Percentiles rank a stretch among this genome's conserved stretches.
These are phyloP conservation scores for Dasyornis broadbenti DNA, from an alignment of 2,113 vertebrate genomes.

Conservation along the genomic window DNA sequence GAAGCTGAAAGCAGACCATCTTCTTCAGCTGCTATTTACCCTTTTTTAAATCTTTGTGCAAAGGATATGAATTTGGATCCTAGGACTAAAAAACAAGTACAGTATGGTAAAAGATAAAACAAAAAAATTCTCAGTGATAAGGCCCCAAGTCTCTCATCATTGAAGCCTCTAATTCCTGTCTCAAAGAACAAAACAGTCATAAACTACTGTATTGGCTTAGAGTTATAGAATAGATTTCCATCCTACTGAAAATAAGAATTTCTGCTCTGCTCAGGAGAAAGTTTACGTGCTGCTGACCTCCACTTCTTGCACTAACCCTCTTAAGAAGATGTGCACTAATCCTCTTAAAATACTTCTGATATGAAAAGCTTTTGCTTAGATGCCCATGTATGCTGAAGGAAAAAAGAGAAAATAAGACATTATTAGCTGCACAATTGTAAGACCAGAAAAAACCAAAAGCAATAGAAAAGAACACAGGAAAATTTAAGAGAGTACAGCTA, in stretches of 20 bases:
- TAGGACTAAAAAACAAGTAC: not conserved
- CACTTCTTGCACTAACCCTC: not conserved
- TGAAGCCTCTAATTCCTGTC: not conserved
- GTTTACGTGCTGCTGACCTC: not conserved
- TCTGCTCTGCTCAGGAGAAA: not conserved
- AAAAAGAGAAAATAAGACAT: not conserved
- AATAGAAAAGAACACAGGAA: slow-evolving; percentile 76
- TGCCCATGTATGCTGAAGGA: not conserved
- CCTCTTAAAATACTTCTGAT: not conserved
- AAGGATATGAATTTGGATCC: not conserved
- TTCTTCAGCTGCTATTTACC: not conserved
- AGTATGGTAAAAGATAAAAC: not conserved
- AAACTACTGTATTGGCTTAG: not conserved
- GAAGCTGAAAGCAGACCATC: not conserved
- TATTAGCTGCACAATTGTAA: slow-evolving; percentile 47
- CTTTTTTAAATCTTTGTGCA: not conserved
- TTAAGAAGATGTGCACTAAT: not conserved
- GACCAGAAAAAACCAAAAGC: slow-evolving; percentile 52
- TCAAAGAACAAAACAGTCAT: not conserved
- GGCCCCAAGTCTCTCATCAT: not conserved
- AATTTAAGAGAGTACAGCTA: slow-evolving; percentile 72
- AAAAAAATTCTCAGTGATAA: not conserved
- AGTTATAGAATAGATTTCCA: not conserved
- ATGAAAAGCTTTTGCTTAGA: slow-evolving; percentile 20
- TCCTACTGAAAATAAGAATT: not conserved